A percentile compares a stretch with the other conserved stretches of the same genome.
Evolutionary conservation across 2,113 vertebrate species (phyloP).

Genomic region (Panthera uncia): DNA sequence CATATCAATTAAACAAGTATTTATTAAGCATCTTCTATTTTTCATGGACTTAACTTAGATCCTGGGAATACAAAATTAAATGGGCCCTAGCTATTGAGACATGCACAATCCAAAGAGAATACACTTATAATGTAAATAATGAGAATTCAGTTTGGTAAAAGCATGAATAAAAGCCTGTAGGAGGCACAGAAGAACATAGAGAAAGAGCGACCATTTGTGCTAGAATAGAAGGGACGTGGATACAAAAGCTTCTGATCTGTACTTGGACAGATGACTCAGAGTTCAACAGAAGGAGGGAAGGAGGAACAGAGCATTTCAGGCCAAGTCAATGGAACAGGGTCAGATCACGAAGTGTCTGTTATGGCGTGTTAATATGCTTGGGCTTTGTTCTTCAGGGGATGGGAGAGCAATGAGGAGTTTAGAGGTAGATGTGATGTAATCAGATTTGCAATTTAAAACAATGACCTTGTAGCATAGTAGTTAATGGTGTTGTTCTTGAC

Average conservation of each 20-base stretch:
- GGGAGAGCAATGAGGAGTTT: background rate
- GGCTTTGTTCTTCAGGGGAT: background rate
- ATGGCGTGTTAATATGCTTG: background rate
- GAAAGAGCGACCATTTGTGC: background rate
- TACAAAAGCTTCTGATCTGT: background rate
- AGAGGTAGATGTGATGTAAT: background rate
- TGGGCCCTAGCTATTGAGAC: background rate
- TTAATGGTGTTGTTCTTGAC: background rate
- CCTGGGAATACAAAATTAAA: background rate
- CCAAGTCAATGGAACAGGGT: background rate
- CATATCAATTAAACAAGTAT: background rate
- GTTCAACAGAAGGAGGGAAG: background rate
- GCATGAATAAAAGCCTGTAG: background rate
- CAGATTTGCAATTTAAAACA: background rate
- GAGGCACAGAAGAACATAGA: background rate
- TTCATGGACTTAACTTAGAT: background rate
- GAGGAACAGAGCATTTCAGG: background rate
- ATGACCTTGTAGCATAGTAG: background rate
- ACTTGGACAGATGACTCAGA: background rate
- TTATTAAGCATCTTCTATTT: background rate
- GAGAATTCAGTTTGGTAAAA: background rate
- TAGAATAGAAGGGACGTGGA: accelerated
- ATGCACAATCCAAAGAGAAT: background rate
- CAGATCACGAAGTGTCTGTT: background rate
- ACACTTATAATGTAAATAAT: background rate